Evolutionary conservation across 2,113 vertebrate genomes (phyloP), one percentile per base, ranked within the genome.

Genomic region (Sialia sialis): DNA sequence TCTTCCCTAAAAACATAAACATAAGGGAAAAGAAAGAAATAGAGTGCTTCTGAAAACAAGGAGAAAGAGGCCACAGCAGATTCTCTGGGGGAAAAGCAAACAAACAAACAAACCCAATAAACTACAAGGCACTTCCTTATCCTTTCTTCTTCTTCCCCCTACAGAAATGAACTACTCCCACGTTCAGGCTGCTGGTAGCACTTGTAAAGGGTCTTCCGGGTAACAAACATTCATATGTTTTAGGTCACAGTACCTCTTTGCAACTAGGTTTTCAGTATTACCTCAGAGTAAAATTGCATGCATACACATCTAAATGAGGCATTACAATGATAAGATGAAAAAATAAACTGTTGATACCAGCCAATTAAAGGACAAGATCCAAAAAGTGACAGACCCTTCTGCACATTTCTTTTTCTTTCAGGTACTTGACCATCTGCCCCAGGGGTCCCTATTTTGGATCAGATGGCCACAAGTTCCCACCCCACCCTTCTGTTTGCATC

Each of bases 401-500:
- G 36, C 36, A 41, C 1, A 3, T 8, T 8, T 62, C n/a, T n/a
- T 54, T 55, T 73, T n/a, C 16, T 52, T 63, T 34, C 32, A 68
- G 25, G 7, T 16, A 39, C 6, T 21, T 10, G 13, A 43, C 13
- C 15, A n/a, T 16, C 9, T 60, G 32, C 11, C 13, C 17, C 9
- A 70, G 21, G n/a, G 9, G 67, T 36, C 21, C 32, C 23, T 38
- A 3, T 48, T 75, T 63, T 67, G 39, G 43, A n/a, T 72, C 15
- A 44, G 7, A 4, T 38, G 16, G 7, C 13, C 52, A 49, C 26
- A 56, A 56, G 36, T 67, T 41, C 13, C 11, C 2, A 82, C 12
- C 13, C 16, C 20, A 43, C 13, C 4, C 14, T 56, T 51, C 25
- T 51, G 25, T 43, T 70, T 0, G 0, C 1, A 59, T 69, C 19